These are phyloP conservation scores for Cariama cristata DNA, from an alignment of 2,113 vertebrate genomes.

Conservation along the genomic window DNA sequence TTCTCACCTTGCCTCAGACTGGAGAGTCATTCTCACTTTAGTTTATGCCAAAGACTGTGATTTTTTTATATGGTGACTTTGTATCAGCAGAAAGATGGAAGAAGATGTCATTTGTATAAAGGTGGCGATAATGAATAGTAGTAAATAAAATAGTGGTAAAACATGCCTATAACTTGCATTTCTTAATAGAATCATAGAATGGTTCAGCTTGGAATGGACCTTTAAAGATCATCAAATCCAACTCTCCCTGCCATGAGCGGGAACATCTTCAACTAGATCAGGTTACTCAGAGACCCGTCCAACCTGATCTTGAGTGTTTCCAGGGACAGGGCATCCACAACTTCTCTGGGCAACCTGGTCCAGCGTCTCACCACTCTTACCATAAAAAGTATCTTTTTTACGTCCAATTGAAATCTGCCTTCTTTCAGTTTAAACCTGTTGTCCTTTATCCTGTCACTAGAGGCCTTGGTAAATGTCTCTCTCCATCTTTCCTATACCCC, in stretches of 20 bases:
- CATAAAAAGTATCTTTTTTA: not conserved
- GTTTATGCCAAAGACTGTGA: not conserved
- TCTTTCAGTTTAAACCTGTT: not conserved
- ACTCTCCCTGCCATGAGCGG: accelerated
- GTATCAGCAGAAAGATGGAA: not conserved
- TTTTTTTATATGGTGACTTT: not conserved
- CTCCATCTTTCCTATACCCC: not conserved
- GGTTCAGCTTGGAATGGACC: not conserved
- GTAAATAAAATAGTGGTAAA: not conserved
- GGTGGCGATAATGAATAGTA: not conserved
- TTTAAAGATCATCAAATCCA: not conserved
- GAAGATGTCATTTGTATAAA: not conserved
- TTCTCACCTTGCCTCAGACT: not conserved
- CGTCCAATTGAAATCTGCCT: not conserved
- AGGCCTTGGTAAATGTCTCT: not conserved
- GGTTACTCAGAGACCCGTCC: not conserved
- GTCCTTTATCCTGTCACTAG: not conserved
- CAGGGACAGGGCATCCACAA: not conserved
- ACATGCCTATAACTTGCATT: not conserved
- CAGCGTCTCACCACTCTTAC: not conserved
- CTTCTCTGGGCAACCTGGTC: not conserved
- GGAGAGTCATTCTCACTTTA: not conserved
- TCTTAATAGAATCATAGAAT: not conserved
- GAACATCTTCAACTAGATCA: not conserved
- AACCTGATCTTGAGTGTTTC: not conserved